These are phyloP conservation scores for Drosophila mercatorum DNA, from an alignment of 2,888 invertebrate species.

Conservation along the genomic window DNA sequence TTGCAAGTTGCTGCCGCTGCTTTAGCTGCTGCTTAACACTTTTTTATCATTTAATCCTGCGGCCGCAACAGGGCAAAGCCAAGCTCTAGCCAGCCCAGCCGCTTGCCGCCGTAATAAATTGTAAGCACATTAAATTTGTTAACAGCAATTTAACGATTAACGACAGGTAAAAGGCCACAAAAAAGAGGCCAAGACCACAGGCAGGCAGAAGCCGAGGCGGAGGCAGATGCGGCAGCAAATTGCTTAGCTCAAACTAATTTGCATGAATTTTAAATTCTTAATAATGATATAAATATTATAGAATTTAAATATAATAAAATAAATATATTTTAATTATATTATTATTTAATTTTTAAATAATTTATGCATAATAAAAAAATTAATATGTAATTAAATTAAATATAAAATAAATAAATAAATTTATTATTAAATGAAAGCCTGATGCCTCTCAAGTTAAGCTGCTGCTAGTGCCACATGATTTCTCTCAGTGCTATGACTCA, in stretches of 20 bases:
- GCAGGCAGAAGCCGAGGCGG: not conserved
- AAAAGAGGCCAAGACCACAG: not conserved
- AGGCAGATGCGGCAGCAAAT: not conserved
- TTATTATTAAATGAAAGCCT: no score
- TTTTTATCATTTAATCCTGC: conserved; percentile 70
- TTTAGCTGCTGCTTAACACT: conserved; percentile 53
- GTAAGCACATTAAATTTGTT: conserved; percentile 75
- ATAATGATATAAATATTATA: not conserved
- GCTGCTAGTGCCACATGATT: not conserved
- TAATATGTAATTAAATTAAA: not conserved
- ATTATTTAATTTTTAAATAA: not conserved
- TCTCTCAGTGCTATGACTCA: conserved; percentile 44
- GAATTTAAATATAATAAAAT: not conserved
- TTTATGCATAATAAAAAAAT: not conserved
- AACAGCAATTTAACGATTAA: conserved; percentile 77
- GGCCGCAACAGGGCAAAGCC: conserved; percentile 55
- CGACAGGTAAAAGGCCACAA: conserved; percentile 40
- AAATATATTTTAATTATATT: no score
- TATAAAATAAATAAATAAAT: not conserved
- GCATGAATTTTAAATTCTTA: not conserved
- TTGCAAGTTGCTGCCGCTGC: conserved; percentile 30
- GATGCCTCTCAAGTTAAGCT: no score
- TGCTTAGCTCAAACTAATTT: not conserved
- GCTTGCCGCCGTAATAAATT: conserved; percentile 59
- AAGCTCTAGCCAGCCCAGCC: conserved; percentile 22